A percentile compares a stretch with the other conserved stretches of the same genome.
Evolutionary conservation across 2,888 invertebrate genomes (phyloP).

Genomic region (Lamellibrachia columna): DNA sequence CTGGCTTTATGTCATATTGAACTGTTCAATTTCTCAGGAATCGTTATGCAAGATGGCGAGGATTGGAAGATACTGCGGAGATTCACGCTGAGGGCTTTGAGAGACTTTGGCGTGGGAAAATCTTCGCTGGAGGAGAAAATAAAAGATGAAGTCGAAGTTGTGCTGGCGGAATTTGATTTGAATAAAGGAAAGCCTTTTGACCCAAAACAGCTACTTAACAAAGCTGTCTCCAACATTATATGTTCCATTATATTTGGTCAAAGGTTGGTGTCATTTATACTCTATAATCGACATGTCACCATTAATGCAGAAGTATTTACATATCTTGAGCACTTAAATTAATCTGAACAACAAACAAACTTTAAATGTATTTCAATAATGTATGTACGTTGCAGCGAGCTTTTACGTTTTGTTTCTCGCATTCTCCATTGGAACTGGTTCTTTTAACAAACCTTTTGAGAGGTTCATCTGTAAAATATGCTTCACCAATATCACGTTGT

Average conservation of each 20-base stretch:
- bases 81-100: background rate
- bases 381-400: background rate
- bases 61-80: background rate
- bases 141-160: background rate
- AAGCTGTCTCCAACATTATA: slow-evolving; percentile 1
- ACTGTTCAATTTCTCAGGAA: background rate
- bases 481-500: background rate
- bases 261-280: background rate
- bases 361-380: too few relatives aligned
- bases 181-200: background rate
- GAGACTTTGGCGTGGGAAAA: background rate
- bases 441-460: too few relatives aligned
- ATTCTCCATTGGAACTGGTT: too few relatives aligned
- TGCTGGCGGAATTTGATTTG: background rate
- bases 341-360: too few relatives aligned
- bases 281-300: background rate
- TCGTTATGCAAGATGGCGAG: background rate
- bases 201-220: background rate
- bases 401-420: background rate
- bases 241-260: background rate
- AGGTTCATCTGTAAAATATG: background rate
- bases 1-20: background rate
- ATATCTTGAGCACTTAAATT: background rate
- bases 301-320: background rate
- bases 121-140: background rate